These are phyloP conservation scores for Peromyscus eremicus DNA, from an alignment of 2,797 vertebrate species.

Conservation along the genomic window DNA sequence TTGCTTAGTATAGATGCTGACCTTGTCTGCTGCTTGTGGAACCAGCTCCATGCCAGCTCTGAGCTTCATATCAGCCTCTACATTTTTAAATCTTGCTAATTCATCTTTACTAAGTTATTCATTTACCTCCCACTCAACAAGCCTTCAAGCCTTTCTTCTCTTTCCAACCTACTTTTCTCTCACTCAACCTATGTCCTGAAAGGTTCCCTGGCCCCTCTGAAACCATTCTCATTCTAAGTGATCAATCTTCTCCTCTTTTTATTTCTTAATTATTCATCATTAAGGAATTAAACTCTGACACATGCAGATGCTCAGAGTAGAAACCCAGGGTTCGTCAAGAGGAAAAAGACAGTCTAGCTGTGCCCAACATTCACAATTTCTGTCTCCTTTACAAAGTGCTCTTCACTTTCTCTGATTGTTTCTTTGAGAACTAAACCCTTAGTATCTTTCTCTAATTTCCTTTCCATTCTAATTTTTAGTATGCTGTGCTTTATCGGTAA, in stretches of 20 bases:
- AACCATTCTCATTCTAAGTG: background rate
- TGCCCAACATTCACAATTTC: background rate
- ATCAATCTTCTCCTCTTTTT: background rate
- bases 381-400: background rate
- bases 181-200: background rate
- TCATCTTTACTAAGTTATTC: background rate
- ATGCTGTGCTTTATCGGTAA: constrained; percentile 10
- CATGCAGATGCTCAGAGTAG: background rate
- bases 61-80: background rate
- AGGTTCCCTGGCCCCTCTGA: background rate
- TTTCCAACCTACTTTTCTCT: background rate
- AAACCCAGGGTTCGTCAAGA: background rate
- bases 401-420: background rate
- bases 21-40: background rate
- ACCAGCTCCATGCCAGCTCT: background rate
- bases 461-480: constrained; percentile 4
- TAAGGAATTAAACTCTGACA: background rate
- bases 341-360: background rate
- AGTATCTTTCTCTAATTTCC: constrained; percentile 7
- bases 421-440: background rate
- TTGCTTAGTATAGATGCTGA: background rate
- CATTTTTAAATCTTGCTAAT: background rate
- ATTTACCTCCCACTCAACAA: fast-evolving
- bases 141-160: background rate
- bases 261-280: background rate